Conservation (phyloP, 2,113 vertebrate genomes). For the Phalacrocorax carbo region DNA sequence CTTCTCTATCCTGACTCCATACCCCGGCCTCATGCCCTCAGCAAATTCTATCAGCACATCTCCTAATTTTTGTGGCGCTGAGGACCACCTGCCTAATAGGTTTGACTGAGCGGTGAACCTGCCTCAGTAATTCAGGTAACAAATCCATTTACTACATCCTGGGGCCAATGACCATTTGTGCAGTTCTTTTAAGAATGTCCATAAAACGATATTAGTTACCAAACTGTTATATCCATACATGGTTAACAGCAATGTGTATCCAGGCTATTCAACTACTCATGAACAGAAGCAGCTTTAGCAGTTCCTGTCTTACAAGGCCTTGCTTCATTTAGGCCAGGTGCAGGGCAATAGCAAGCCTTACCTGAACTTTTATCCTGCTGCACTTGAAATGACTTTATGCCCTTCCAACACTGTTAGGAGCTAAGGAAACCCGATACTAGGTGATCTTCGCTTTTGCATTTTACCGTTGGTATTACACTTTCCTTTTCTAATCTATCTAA, state of each 20-base stretch:
- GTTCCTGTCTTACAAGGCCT: not conserved
- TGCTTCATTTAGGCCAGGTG: not conserved
- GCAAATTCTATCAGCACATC: not conserved
- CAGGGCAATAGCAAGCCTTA: not conserved
- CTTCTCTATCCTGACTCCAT: not conserved
- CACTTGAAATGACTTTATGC: not conserved
- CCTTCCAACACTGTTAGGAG: not conserved
- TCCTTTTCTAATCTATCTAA: not conserved
- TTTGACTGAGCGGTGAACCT: not conserved
- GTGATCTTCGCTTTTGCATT: not conserved
- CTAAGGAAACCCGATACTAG: not conserved
- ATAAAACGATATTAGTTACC: not conserved
- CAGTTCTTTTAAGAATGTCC: not conserved
- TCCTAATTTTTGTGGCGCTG: not conserved
- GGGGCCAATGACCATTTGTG: not conserved
- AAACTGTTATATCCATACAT: not conserved
- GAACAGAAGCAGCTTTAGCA: not conserved
- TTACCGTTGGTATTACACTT: not conserved
- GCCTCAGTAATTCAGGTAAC: not conserved
- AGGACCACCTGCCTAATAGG: too few relatives aligned
- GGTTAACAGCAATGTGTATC: fast-evolving
- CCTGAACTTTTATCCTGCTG: not conserved
- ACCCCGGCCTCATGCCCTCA: not conserved
- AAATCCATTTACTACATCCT: not conserved
- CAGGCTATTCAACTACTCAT: not conserved